phyloP scores from a whole-genome alignment of 2,888 invertebrate genomes.

The Aleiodes alternator region DNA sequence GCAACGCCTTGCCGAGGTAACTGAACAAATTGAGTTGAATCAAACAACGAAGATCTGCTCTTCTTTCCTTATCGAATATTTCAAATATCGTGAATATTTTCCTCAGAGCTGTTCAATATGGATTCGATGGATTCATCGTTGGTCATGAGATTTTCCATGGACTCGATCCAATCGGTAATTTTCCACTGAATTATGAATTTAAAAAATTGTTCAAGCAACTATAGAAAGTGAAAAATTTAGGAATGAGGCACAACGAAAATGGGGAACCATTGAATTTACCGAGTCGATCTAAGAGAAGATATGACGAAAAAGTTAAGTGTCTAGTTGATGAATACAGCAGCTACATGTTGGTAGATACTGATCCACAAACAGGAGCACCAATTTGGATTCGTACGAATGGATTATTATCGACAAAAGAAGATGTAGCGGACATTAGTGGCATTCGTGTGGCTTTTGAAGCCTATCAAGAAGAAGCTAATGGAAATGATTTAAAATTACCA shows the following conservation, averaged over 20 bases:
- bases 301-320: conserved; percentile 23
- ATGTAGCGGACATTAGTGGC: conserved; percentile 40
- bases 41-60: too few species aligned
- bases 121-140: conserved; percentile 29
- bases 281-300: background rate
- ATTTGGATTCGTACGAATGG: background rate
- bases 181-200: background rate
- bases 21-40: background rate
- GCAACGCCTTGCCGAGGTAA: conserved; percentile 28
- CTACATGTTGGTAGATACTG: conserved; percentile 1
- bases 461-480: conserved; percentile 21
- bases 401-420: conserved; percentile 10
- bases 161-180: conserved; percentile 38
- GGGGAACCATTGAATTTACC: background rate
- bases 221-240: conserved; percentile 18
- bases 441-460: conserved; percentile 31
- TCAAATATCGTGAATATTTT: background rate
- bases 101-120: conserved; percentile 38
- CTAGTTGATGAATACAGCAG: conserved; percentile 35
- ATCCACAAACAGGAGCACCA: conserved; percentile 6
- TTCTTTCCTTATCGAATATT: too few species aligned
- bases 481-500: conserved; percentile 26
- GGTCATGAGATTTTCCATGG: conserved; percentile 39
- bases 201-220: background rate
- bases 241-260: conserved; percentile 26